Percentiles rank a stretch among this genome's conserved stretches.
phyloP scores from a whole-genome alignment of 2,113 vertebrate genomes.

The Oxyruncus cristatus region DNA sequence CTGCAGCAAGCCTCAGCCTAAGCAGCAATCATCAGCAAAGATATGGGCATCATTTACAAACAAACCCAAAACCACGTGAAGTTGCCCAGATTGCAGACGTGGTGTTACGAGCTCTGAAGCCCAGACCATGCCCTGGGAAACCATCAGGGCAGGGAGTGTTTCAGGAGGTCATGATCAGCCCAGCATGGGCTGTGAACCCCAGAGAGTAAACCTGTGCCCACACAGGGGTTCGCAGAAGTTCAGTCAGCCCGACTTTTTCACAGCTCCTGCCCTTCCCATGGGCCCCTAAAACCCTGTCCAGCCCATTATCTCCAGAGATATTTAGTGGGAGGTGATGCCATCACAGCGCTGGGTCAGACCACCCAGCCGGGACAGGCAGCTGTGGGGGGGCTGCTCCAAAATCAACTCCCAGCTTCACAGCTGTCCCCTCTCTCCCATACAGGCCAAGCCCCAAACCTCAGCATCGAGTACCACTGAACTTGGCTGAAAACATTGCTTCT shows the following conservation, averaged over 20 bases:
- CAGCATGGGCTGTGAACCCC: rapidly evolving
- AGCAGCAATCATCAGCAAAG: rapidly evolving
- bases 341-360: not conserved
- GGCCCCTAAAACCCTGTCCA: not conserved
- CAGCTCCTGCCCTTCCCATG: not conserved
- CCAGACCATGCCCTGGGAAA: not conserved
- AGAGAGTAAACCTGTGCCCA: rapidly evolving
- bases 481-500: not conserved
- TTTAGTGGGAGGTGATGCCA: not conserved
- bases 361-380: not conserved
- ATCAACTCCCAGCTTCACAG: not conserved
- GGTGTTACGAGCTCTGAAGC: rapidly evolving
- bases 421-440: not conserved
- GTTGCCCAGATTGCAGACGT: rapidly evolving
- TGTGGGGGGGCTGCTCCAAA: not conserved
- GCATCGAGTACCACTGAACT: not conserved
- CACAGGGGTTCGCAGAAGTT: not conserved
- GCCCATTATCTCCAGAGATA: not conserved
- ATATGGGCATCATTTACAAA: not conserved
- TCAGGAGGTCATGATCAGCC: not conserved
- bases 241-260: not conserved
- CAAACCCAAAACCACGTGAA: not conserved
- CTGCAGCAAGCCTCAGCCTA: not conserved
- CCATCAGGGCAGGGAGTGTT: not conserved
- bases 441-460: not conserved